Evolutionary conservation across 2,113 vertebrate species (phyloP), one percentile per base, ranked within the genome.

Genomic region (Panthera leo): DNA sequence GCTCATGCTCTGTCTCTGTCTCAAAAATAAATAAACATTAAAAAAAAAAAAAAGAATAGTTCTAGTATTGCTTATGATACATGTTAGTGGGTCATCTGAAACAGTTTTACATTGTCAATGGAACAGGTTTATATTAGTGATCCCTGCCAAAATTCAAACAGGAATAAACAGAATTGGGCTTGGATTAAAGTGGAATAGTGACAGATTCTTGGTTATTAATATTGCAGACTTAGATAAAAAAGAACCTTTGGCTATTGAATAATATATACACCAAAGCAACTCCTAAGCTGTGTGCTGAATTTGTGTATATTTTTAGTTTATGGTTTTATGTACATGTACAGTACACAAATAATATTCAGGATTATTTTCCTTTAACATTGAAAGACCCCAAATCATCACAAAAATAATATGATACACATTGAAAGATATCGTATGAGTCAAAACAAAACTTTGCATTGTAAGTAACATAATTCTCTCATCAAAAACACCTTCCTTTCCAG

Each of bases 101-200:
- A 80, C 36, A n/a, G 10, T 86, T 70, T 86, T 61, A 45, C 58
- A 68, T 5, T 68, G 27, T 68, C 55, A 48, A 1, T 61, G 80
- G 34, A 68, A 97, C 34, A 86, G 36, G 73, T 90, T 95, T 95
- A 39, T 73, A 15, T 91, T 79, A 70, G 39, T 67, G 78, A 80
- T 88, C 61, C 71, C 91, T 96, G 86, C 39, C 83, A 89, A 89
- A 91, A 88, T 48, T 92, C 76, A 94, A 51, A 86, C 10, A 89
- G 23, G 76, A 63, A 84, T 67, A 21, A 65, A 85, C 68, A 63
- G 8, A 48, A 48, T 31, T 75, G 51, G 48, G 8, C 73, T 88
- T 97, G 9, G 42, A 76, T 91, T 70, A 76, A 45, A 82, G 27
- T 75, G 6, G 82, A 91, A 67, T 67, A 73, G 61, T 78, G 36